A percentile compares a stretch with the other conserved stretches of the same genome.
Conservation (phyloP, 2,888 invertebrate species). For the Bugula neritina region DNA sequence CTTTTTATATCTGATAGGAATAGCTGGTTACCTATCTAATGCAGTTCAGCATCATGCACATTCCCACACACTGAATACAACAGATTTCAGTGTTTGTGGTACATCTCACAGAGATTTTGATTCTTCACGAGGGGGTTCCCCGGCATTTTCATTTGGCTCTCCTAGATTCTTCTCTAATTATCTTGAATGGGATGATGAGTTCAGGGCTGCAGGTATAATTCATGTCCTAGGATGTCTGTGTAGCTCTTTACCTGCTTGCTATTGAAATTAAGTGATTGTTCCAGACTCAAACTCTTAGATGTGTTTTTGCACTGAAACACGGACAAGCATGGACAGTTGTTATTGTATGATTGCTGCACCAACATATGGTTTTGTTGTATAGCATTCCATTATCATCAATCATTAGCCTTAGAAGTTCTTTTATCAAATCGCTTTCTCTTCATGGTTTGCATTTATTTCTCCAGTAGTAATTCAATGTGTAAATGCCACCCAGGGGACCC, state of each 20-base stretch:
- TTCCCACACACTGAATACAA: background rate
- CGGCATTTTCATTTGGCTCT: slow-evolving; percentile 27
- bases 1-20: slow-evolving; percentile 9
- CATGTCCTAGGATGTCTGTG: background rate
- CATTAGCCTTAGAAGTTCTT: no score
- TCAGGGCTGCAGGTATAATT: slow-evolving; percentile 71
- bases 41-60: background rate
- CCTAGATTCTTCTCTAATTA: slow-evolving; percentile 64
- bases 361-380: no score
- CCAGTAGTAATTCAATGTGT: background rate
- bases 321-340: no score
- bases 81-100: background rate
- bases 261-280: no score
- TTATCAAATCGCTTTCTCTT: background rate
- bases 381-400: no score
- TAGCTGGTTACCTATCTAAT: slow-evolving; percentile 17
- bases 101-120: slow-evolving; percentile 28
- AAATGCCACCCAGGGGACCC: background rate
- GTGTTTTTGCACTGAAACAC: no score
- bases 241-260: no score
- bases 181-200: slow-evolving; percentile 99
- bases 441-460: background rate
- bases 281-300: no score
- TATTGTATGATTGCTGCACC: no score
- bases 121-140: slow-evolving; percentile 27